A percentile compares a stretch with the other conserved stretches of the same genome.
phyloP scores from a whole-genome alignment of 2,797 vertebrate species.

The Rhadinocentrus ornatus region DNA sequence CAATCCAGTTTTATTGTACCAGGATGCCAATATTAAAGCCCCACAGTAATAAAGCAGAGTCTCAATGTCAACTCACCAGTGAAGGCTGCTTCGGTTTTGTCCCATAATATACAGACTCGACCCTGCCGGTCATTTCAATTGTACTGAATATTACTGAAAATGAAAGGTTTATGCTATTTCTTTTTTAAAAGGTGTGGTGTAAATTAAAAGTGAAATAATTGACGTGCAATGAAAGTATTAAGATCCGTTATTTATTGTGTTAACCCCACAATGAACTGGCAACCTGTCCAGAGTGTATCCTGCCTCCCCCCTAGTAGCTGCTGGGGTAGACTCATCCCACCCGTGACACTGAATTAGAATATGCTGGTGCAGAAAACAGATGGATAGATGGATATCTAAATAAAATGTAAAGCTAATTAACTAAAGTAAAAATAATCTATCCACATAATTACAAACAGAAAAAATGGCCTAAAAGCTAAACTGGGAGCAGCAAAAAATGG shows the following conservation, averaged over 20 bases:
- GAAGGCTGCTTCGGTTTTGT: not conserved
- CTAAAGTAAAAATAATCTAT: not conserved
- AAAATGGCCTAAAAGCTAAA: not conserved
- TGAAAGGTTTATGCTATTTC: not conserved
- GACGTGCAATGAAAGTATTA: too few species aligned
- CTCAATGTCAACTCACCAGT: constrained; percentile 7
- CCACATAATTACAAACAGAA: not conserved
- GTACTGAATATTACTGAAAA: not conserved
- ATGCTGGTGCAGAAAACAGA: not conserved
- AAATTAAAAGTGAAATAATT: not conserved
- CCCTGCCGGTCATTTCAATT: too few species aligned
- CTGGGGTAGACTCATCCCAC: too few species aligned
- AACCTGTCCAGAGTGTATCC: too few species aligned
- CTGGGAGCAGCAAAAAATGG: not conserved
- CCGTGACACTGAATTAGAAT: too few species aligned
- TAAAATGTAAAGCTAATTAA: not conserved
- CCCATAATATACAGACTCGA: not conserved
- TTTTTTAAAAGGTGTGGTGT: not conserved
- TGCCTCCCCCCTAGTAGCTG: too few species aligned
- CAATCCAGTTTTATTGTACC: constrained; percentile 45
- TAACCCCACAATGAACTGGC: too few species aligned
- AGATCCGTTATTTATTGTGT: too few species aligned
- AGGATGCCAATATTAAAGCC: constrained; percentile 25
- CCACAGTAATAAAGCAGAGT: constrained; percentile 24
- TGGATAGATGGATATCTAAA: not conserved